phyloP scores from a whole-genome alignment of 2,113 vertebrate species.

The Larimichthys polyactis region DNA sequence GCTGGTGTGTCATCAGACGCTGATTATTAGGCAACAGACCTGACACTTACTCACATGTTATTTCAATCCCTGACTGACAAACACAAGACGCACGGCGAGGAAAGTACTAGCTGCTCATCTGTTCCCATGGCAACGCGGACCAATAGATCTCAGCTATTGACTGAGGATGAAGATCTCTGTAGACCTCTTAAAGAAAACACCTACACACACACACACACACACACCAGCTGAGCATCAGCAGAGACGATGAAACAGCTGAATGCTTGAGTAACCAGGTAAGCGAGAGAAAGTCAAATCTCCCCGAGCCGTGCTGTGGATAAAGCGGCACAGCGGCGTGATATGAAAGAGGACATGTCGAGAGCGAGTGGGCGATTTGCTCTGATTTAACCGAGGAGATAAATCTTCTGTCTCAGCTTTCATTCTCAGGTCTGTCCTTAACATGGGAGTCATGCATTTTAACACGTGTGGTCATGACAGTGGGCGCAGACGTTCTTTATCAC shows the following conservation, averaged over 20 bases:
- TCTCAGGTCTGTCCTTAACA: neutral
- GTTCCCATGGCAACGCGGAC: slow-evolving; percentile 84
- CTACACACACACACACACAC: slow-evolving; percentile 33
- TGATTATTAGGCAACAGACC: slow-evolving; percentile 53
- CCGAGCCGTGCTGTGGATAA: slow-evolving; percentile 14
- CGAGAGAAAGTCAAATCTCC: slow-evolving; percentile 22
- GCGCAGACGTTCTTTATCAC: neutral
- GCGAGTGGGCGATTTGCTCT: slow-evolving; percentile 40
- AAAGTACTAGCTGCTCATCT: slow-evolving; percentile 73
- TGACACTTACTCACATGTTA: slow-evolving; percentile 63
- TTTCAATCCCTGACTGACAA: slow-evolving; percentile 69
- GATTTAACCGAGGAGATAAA: slow-evolving; percentile 30
- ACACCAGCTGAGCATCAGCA: slow-evolving; percentile 11
- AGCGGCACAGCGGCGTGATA: slow-evolving; percentile 35
- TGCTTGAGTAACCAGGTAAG: slow-evolving; percentile 35
- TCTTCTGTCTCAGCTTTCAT: neutral
- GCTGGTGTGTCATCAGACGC: slow-evolving; percentile 30
- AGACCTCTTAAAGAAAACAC: slow-evolving; percentile 73
- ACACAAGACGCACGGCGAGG: slow-evolving; percentile 45
- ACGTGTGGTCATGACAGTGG: neutral
- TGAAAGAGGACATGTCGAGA: slow-evolving; percentile 47
- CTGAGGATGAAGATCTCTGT: slow-evolving; percentile 72
- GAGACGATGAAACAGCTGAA: slow-evolving; percentile 13
- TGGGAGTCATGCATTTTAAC: neutral
- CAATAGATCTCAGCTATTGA: slow-evolving; percentile 77